phyloP scores from a whole-genome alignment of 2,113 vertebrate genomes.

The Myanophis thanlyinensis region DNA sequence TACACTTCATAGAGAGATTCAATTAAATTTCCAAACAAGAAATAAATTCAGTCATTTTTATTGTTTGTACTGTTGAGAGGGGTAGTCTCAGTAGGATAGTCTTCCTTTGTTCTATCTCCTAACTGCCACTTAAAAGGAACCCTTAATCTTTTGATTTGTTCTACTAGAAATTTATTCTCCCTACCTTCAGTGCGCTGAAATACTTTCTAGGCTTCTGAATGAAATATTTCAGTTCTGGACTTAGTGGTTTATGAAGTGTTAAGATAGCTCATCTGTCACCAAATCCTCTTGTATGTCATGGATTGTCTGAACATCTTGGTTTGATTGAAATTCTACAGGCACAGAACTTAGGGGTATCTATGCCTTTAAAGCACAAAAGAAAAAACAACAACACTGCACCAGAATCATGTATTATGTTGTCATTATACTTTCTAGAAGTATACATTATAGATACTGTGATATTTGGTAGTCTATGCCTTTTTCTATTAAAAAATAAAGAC shows the following conservation, averaged over 20 bases:
- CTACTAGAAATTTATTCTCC: background rate
- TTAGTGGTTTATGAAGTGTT: background rate
- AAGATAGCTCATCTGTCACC: conserved; percentile 16
- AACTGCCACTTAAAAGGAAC: background rate
- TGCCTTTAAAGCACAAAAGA: background rate
- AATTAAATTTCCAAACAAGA: background rate
- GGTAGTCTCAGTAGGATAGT: background rate
- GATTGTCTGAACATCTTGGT: conserved; percentile 7
- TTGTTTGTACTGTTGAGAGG: background rate
- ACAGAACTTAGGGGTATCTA: background rate
- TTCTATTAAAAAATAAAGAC: background rate
- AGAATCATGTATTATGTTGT: background rate
- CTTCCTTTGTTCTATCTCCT: background rate
- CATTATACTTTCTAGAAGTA: background rate
- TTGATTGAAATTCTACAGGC: conserved; percentile 11
- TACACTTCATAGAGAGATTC: background rate
- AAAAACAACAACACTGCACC: background rate
- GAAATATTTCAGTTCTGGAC: conserved; percentile 12
- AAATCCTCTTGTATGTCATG: background rate
- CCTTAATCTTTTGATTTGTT: background rate
- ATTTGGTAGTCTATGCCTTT: background rate
- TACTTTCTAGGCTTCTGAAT: background rate
- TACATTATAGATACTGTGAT: background rate
- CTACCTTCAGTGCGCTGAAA: background rate
- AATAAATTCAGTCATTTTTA: background rate